These are phyloP conservation scores for Sitophilus oryzae DNA, from an alignment of 1,140 invertebrate species.

Conservation along the genomic window DNA sequence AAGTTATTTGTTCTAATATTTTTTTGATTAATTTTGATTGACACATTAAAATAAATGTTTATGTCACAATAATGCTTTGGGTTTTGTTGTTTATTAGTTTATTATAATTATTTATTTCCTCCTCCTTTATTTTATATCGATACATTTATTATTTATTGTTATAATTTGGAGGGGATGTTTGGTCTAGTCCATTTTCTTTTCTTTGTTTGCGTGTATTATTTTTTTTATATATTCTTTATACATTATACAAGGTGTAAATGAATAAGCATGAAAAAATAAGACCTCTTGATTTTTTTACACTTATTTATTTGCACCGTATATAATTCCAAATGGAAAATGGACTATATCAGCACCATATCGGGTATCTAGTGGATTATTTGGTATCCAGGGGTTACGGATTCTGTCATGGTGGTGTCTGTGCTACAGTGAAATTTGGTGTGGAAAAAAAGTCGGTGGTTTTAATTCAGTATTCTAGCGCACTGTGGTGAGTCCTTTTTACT, in stretches of 20 bases:
- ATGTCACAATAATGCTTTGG: slow-evolving; percentile 46
- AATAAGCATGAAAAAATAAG: no score
- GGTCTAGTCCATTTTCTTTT: no score
- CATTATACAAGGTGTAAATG: no score
- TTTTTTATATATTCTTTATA: no score
- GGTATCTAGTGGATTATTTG: slow-evolving; percentile 40
- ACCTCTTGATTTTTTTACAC: no score
- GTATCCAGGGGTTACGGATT: slow-evolving; percentile 26
- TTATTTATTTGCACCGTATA: no score
- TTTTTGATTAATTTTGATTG: slow-evolving; percentile 36
- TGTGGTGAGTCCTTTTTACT: slow-evolving; percentile 44
- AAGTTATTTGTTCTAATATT: slow-evolving; percentile 32
- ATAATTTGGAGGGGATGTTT: no score
- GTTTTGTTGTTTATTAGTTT: slow-evolving; percentile 30
- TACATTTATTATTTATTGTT: no score
- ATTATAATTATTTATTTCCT: slow-evolving; percentile 42
- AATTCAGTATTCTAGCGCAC: slow-evolving; percentile 41
- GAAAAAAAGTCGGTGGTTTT: slow-evolving; percentile 33
- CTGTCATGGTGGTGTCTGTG: slow-evolving; percentile 35
- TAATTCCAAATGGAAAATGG: slow-evolving; percentile 24
- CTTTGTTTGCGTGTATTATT: no score
- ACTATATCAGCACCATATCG: slow-evolving; percentile 34
- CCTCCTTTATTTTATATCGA: slow-evolving; percentile 29
- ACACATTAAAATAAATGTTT: slow-evolving; percentile 45
- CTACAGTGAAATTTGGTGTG: slow-evolving; percentile 23